Evolutionary conservation across 2,888 invertebrate species (phyloP), one percentile per base, ranked within the genome.

Genomic region (Lysandra bellargus): DNA sequence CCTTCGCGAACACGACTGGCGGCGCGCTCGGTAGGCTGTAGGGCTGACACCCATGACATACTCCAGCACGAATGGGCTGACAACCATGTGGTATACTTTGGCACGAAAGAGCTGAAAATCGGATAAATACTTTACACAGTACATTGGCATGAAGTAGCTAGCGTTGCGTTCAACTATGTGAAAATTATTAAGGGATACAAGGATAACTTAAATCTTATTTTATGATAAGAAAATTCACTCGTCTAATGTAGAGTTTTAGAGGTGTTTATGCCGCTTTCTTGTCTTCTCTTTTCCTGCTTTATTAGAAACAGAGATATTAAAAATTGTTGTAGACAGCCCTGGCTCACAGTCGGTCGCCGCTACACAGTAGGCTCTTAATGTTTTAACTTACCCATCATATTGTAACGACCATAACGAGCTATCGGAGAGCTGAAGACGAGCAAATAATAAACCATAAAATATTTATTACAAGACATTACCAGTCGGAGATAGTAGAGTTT

Each of bases 1-100:
- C 85, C 87, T 82, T 83, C 84, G 87, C 87, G 85, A 86, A 91
- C 91, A 90, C 89, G 90, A 89, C 88, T 86, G 87, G 87, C 87
- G 86, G 85, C 85, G 78, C 79, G 78, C 79, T 80, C 82, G 83
- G 84, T 81, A 82, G 83, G 84, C 83, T 84, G 69, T 33, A 69
- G 69, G 69, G 69, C 69, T 69, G 69, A 69, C 57, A 17, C 14
- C 17, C 4, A 57, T 49, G 49, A 57, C 57, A 57, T 57, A 5
- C 57, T 57, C 4, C 17, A 4, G 17, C 57, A 57, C 57, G 4
- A 57, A 17, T 57, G 17, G 17, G 4, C 4, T 57, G 14, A 57
- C 4, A 57, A 57, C 9, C 49, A 49, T 49, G 12, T 2, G 12
- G 12, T 44, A 44, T 49, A 9, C 49, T 49, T 49, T 2, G 49